Base-by-base conservation (phyloP, 2,888 invertebrate genomes). In the Sarcophaga carnaria region DNA sequence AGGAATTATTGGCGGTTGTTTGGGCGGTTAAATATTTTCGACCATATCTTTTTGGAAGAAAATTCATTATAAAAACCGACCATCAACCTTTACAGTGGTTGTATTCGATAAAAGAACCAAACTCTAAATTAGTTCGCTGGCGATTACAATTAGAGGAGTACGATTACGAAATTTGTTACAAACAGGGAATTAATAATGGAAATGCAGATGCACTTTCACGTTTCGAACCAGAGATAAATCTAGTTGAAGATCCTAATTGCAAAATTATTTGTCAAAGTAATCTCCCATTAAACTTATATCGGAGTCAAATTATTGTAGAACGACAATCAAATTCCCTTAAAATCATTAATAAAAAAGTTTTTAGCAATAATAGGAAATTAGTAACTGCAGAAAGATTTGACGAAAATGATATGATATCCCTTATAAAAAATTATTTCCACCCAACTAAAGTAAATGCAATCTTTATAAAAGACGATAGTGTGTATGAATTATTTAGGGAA, bases 191-290 rank as follows among this genome's bases (percentile, higher is more conserved):
- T 45, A 67, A 45, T 17, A 67, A 67, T 45, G 20, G 45, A 37
- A 85, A 85, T 37, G 85, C 85, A 11, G 77, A 85, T 49, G 81
- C 78, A 47, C 54, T 86, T 45, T 86, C 81, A 0, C 25, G 85
- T 11, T 78, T 86, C n/a, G 69, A 84, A 62, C 74, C 17, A 1
- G 59, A 76, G 76, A 20, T 69, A 69, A 69, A 49, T 69, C 47
- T 64, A 25, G 25, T 64, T 27, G 25, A 54, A 54, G 5, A 54
- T 4, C 54, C 4, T 14, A 12, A 17, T 4, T 4, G 12, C 2
- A 49, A 49, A 14, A 54, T 17, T 14, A 54, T 54, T 14, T 17
- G 4, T 54, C 4, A 12, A 20, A 76, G 76, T 2, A 37, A 6
- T 59, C 20, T 66, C 22, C 66, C 76, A 59, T 14, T 67, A 0